Evolutionary conservation across 2,888 invertebrate species (phyloP).

Genomic region (Clepsis dumicolana): DNA sequence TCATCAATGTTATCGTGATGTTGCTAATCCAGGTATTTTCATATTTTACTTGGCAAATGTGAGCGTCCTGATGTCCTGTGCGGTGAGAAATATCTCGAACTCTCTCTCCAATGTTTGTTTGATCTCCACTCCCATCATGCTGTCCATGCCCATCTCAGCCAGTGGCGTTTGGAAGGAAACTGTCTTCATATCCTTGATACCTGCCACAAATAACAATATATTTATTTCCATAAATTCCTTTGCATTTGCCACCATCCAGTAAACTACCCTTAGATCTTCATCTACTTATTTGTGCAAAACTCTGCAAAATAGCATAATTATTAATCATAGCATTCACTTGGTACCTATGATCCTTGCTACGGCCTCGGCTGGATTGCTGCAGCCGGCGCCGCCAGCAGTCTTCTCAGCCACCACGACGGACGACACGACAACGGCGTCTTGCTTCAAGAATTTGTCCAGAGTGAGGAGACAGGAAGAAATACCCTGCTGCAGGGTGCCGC

Average conservation of each 20-base stretch:
- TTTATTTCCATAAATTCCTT: too few relatives aligned
- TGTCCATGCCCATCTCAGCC: constrained; percentile 98
- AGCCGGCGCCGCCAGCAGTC: constrained; percentile 86
- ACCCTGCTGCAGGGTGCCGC: constrained; percentile 94
- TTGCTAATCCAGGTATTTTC: too few relatives aligned
- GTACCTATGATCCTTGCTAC: constrained; percentile 89
- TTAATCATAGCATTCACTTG: too few relatives aligned
- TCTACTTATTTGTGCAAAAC: too few relatives aligned
- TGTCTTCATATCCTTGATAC: constrained; percentile 89
- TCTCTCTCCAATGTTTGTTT: constrained; percentile 96
- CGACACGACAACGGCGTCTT: constrained; percentile 89
- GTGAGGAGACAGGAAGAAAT: constrained; percentile 93
- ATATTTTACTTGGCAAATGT: constrained; percentile 92
- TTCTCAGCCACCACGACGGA: constrained; percentile 96
- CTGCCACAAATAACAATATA: constrained; percentile 66
- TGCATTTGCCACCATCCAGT: too few relatives aligned
- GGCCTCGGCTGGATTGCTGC: constrained; percentile 90
- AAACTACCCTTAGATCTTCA: too few relatives aligned
- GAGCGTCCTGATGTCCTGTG: constrained; percentile 93
- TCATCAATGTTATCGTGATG: too few relatives aligned
- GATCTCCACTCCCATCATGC: constrained; percentile 98
- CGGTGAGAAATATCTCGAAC: constrained; percentile 94
- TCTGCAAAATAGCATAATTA: too few relatives aligned
- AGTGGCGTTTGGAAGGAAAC: constrained; percentile 90
- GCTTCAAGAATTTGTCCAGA: constrained; percentile 90